Percentiles rank a stretch among this genome's conserved stretches.
These are phyloP conservation scores for Catocala nupta DNA, from an alignment of 2,888 invertebrate species.

Conservation along the genomic window DNA sequence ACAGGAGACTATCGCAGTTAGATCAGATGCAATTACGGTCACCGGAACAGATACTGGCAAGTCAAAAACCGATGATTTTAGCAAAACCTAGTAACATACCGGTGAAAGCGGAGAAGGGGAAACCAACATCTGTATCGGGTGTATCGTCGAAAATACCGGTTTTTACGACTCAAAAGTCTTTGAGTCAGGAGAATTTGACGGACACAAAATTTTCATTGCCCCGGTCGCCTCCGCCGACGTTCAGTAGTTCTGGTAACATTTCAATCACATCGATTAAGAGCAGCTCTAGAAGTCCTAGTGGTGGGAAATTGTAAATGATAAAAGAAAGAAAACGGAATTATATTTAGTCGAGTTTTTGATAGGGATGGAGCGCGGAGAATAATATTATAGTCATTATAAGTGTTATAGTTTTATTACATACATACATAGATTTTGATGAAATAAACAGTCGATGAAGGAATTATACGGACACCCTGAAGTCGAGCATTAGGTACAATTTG, in stretches of 20 bases:
- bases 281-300: conserved; percentile 87
- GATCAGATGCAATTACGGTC: conserved; percentile 79
- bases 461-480: conserved; percentile 16
- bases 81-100: conserved; percentile 84
- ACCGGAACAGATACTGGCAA: conserved; percentile 57
- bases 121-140: conserved; percentile 36
- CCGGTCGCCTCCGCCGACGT: conserved; percentile 74
- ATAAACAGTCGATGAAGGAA: background rate
- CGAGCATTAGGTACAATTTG: conserved; percentile 45
- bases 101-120: conserved; percentile 75
- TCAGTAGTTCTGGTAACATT: conserved; percentile 81
- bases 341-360: background rate
- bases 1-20: conserved; percentile 86
- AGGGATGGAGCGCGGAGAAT: conserved; percentile 7
- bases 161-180: conserved; percentile 81
- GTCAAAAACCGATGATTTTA: conserved; percentile 74
- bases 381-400: conserved; percentile 21
- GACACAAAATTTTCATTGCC: conserved; percentile 78
- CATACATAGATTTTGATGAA: conserved; percentile 11
- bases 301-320: conserved; percentile 70
- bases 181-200: conserved; percentile 82
- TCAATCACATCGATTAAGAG: conserved; percentile 89
- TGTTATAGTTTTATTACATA: conserved; percentile 18
- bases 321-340: background rate
- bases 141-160: conserved; percentile 86